phyloP scores from a whole-genome alignment of 2,113 vertebrate genomes.

The Catharus minimus region DNA sequence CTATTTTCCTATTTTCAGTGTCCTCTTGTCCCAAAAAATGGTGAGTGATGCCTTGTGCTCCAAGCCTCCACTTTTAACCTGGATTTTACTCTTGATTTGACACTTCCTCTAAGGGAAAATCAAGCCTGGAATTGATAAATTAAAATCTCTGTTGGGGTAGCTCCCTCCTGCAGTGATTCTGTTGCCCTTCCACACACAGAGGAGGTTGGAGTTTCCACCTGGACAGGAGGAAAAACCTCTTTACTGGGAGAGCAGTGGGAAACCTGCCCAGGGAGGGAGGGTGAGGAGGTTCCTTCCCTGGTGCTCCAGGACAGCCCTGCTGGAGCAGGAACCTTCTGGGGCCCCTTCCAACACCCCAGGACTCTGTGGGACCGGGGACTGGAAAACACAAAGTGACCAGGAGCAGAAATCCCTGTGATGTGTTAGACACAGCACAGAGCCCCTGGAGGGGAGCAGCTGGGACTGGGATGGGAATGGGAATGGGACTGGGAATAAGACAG shows the following conservation, averaged over 20 bases:
- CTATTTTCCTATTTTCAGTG: neutral
- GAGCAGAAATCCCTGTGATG: neutral
- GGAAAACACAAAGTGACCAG: neutral
- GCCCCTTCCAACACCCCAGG: rapidly evolving
- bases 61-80: neutral
- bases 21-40: neutral
- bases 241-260: neutral
- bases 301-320: neutral
- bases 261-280: neutral
- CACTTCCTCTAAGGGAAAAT: neutral
- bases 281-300: neutral
- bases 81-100: neutral
- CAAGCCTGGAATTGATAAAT: neutral
- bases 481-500: rapidly evolving
- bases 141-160: neutral
- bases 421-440: neutral
- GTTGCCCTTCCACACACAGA: too few species aligned
- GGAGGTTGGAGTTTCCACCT: neutral
- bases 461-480: rapidly evolving
- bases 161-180: neutral
- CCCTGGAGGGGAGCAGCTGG: neutral
- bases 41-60: neutral
- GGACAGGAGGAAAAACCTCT: neutral
- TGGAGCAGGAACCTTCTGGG: neutral
- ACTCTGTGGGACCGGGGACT: rapidly evolving